phyloP scores from a whole-genome alignment of 2,797 vertebrate species.

The Poeciliopsis presidionis region DNA sequence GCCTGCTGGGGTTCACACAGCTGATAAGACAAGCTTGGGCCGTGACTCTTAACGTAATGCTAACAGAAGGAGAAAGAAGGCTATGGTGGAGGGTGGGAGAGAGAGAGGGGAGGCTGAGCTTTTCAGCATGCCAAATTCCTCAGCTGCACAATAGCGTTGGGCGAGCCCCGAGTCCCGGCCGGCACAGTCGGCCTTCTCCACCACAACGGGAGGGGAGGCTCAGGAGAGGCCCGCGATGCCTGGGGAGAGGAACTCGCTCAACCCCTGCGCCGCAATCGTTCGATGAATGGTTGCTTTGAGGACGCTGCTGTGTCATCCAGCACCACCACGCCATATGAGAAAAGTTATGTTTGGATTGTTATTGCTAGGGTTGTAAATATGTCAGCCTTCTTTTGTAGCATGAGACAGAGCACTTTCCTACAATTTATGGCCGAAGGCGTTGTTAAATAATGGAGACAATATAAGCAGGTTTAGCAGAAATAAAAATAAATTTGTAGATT shows the following conservation, averaged over 20 bases:
- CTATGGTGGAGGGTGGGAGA: slow-evolving; percentile 31
- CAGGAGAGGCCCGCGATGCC: slow-evolving; percentile 71
- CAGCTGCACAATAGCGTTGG: slow-evolving; percentile 76
- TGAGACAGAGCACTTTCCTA: not conserved
- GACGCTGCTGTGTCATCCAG: slow-evolving; percentile 55
- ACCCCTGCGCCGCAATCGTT: slow-evolving; percentile 56
- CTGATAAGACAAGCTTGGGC: slow-evolving; percentile 72
- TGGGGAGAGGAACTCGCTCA: slow-evolving; percentile 72
- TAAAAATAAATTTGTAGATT: not conserved
- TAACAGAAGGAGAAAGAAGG: slow-evolving; percentile 49
- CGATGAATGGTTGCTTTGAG: slow-evolving; percentile 75
- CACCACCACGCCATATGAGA: slow-evolving; percentile 41
- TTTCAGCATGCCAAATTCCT: slow-evolving; percentile 78
- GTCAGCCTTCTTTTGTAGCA: not conserved
- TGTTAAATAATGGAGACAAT: not conserved
- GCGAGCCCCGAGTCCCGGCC: slow-evolving; percentile 66
- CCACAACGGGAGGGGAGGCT: slow-evolving; percentile 75
- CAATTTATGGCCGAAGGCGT: not conserved
- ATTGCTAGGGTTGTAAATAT: not conserved
- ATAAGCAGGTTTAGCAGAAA: not conserved
- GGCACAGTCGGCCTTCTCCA: slow-evolving; percentile 67
- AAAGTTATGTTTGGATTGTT: not conserved
- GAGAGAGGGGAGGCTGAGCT: slow-evolving; percentile 42
- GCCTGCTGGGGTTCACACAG: slow-evolving; percentile 61
- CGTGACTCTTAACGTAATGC: slow-evolving; percentile 52